Conservation (phyloP, 2,797 vertebrate genomes). For the Poecile montanus region DNA sequence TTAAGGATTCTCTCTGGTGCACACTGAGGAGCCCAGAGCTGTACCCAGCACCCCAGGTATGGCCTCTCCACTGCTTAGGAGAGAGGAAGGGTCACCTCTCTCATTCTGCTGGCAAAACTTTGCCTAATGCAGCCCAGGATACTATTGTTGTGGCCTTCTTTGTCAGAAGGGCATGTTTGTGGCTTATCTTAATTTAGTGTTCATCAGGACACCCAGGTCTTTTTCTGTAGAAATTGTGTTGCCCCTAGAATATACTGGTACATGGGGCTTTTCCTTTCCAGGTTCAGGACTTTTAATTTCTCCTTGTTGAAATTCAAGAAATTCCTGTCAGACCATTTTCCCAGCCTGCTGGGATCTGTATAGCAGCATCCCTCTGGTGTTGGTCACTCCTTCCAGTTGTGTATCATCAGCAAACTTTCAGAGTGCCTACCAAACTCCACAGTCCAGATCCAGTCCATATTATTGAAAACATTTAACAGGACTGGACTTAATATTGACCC, state of each 20-base stretch:
- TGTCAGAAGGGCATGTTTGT: accelerated
- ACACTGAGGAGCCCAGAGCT: background rate
- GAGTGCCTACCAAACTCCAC: background rate
- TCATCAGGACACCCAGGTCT: background rate
- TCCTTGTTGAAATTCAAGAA: background rate
- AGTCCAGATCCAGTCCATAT: background rate
- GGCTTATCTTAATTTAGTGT: background rate
- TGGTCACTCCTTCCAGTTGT: background rate
- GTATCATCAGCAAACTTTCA: background rate
- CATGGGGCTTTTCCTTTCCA: background rate
- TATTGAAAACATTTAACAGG: background rate
- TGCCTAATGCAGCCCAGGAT: background rate
- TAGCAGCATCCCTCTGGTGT: background rate
- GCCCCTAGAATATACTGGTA: background rate
- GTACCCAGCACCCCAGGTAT: background rate
- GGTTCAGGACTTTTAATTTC: background rate
- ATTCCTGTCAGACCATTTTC: background rate
- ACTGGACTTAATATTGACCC: background rate
- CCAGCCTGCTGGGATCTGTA: background rate
- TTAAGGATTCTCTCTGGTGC: background rate
- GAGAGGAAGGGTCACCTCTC: background rate
- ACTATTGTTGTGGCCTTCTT: background rate
- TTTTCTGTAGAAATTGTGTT: background rate
- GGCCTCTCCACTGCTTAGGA: background rate
- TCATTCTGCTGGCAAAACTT: background rate